These are phyloP conservation scores for Solea senegalensis DNA, from an alignment of 2,113 vertebrate genomes.

Conservation along the genomic window DNA sequence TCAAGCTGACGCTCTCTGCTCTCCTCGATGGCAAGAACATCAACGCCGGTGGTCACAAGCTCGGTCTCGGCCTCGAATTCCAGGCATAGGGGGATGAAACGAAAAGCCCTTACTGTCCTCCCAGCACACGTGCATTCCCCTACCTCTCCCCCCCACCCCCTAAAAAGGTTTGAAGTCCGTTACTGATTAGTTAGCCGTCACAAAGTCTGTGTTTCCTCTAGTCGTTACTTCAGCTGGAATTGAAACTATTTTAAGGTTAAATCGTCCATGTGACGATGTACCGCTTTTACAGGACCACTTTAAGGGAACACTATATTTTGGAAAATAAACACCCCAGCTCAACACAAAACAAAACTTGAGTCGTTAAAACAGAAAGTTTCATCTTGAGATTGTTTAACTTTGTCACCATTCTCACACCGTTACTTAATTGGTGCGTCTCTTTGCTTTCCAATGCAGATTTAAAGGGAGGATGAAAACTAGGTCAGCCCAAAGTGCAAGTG, in stretches of 20 bases:
- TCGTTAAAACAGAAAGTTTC: constrained; percentile 14
- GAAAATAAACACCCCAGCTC: constrained; percentile 37
- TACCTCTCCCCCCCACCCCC: neutral
- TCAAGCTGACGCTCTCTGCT: constrained; percentile 95
- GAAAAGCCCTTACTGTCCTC: constrained; percentile 32
- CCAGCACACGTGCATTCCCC: constrained; percentile 40
- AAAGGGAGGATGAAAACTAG: constrained; percentile 45
- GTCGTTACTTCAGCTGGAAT: constrained; percentile 85
- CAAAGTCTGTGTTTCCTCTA: constrained; percentile 84
- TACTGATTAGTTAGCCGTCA: constrained; percentile 87
- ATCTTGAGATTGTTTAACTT: constrained; percentile 44
- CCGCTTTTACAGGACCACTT: constrained; percentile 80
- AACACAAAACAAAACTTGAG: constrained; percentile 32
- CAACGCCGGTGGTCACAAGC: constrained; percentile 95
- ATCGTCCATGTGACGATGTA: constrained; percentile 70
- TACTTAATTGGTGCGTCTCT: constrained; percentile 64
- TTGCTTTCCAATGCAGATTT: constrained; percentile 26
- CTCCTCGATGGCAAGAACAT: constrained; percentile 97
- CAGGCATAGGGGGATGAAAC: constrained; percentile 86
- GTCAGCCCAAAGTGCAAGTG: constrained; percentile 5
- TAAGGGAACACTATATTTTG: constrained; percentile 74
- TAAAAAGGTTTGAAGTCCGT: constrained; percentile 76
- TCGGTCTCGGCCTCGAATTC: constrained; percentile 96
- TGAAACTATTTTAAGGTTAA: constrained; percentile 77
- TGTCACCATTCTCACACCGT: constrained; percentile 45